These are phyloP conservation scores for Nephrocerus scutellatus DNA, from an alignment of 2,888 invertebrate species.

Conservation along the genomic window DNA sequence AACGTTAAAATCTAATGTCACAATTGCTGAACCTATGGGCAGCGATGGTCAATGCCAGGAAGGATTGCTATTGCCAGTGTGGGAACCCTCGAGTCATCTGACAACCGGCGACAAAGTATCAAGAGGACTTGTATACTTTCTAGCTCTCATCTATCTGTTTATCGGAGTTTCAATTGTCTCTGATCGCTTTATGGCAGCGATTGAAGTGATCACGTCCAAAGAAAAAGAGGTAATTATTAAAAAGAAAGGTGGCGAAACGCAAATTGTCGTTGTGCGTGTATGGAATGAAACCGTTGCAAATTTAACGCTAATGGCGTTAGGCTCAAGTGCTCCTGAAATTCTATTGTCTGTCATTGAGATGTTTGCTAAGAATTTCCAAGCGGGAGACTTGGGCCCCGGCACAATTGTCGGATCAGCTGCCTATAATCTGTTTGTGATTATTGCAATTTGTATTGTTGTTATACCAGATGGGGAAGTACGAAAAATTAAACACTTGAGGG, in stretches of 20 bases:
- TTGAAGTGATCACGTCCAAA: constrained; percentile 97
- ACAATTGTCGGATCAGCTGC: constrained; percentile 99
- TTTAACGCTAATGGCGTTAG: constrained; percentile 95
- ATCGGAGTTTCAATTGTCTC: constrained; percentile 98
- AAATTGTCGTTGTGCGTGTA: constrained; percentile 85
- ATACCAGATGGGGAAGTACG: constrained; percentile 86
- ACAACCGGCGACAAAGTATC: constrained; percentile 68
- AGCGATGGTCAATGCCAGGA: constrained; percentile 57
- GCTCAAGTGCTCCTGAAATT: constrained; percentile 98
- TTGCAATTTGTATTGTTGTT: constrained; percentile 86
- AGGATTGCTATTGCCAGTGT: constrained; percentile 82
- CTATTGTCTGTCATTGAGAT: constrained; percentile 96
- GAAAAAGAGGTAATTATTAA: constrained; percentile 91
- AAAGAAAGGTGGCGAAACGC: constrained; percentile 77
- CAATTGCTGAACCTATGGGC: constrained; percentile 17
- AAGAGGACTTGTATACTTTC: constrained; percentile 85
- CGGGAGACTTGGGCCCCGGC: constrained; percentile 95
- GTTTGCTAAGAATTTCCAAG: constrained; percentile 88
- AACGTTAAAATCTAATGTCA: constrained; percentile 12
- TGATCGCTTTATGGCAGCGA: constrained; percentile 98
- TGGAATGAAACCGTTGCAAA: constrained; percentile 99
- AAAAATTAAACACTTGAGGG: constrained; percentile 92
- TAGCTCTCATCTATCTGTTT: constrained; percentile 86
- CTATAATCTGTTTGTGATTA: constrained; percentile 97
- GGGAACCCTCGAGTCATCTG: constrained; percentile 77